Conservation (phyloP, 2,113 vertebrate genomes). For the Trogon surrucura region DNA sequence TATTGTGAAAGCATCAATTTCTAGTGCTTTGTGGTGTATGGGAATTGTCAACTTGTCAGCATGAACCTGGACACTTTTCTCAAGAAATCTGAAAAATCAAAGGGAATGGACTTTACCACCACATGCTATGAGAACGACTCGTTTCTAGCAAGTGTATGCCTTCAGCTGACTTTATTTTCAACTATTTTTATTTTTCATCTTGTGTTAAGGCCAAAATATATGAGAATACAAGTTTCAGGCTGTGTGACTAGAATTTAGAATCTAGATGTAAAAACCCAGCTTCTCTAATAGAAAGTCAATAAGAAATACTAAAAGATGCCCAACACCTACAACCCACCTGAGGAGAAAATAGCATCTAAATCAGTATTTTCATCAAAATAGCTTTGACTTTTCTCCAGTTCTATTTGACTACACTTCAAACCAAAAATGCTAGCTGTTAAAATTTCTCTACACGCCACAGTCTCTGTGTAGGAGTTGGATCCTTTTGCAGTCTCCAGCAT, state of each 20-base stretch:
- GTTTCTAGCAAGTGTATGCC: neutral
- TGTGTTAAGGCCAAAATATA: neutral
- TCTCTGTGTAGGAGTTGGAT: neutral
- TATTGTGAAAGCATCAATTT: neutral
- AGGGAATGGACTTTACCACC: neutral
- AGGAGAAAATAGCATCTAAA: neutral
- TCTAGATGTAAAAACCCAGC: neutral
- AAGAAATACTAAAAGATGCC: neutral
- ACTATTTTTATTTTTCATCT: neutral
- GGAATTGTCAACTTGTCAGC: neutral
- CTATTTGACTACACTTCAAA: neutral
- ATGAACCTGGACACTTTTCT: neutral
- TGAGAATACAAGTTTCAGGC: neutral
- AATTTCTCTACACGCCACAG: neutral
- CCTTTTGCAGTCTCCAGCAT: neutral
- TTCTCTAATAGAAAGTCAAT: neutral
- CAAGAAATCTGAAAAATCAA: neutral
- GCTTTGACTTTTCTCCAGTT: neutral
- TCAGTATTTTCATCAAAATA: neutral
- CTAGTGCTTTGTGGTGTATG: neutral
- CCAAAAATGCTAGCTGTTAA: neutral
- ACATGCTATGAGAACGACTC: neutral
- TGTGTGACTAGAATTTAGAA: neutral
- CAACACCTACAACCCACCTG: neutral
- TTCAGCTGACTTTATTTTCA: neutral